Evolutionary conservation across 2,888 invertebrate species (phyloP).

Genomic region (Panzeria rudis): DNA sequence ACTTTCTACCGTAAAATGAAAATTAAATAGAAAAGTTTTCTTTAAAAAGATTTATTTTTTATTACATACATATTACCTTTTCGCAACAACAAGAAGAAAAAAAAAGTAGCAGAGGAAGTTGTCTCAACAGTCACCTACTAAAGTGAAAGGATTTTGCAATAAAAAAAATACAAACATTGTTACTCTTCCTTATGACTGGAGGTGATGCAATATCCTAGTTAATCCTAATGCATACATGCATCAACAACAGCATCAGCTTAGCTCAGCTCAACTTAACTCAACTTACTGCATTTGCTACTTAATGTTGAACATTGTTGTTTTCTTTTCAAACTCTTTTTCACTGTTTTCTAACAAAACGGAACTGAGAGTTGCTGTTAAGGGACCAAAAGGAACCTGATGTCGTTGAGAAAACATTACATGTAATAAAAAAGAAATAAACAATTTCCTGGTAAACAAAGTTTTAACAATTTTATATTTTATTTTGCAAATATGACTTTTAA

Average conservation of each 20-base stretch:
- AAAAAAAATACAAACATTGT: slow-evolving; percentile 36
- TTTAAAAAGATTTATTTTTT: background rate
- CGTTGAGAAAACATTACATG: slow-evolving; percentile 1
- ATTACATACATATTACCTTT: background rate
- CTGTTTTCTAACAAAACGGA: slow-evolving; percentile 23
- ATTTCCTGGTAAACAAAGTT: slow-evolving; percentile 64
- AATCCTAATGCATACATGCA: slow-evolving; percentile 50
- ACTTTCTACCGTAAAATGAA: slow-evolving; percentile 53
- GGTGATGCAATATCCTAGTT: slow-evolving; percentile 55
- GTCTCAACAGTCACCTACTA: slow-evolving; percentile 60
- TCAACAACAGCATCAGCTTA: slow-evolving; percentile 18
- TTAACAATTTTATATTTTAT: slow-evolving; percentile 11
- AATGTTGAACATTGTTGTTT: slow-evolving; percentile 19
- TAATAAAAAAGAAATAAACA: slow-evolving; percentile 39
- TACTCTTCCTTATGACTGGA: slow-evolving; percentile 36
- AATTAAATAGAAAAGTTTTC: slow-evolving; percentile 53
- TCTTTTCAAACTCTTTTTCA: background rate
- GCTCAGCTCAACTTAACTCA: slow-evolving; percentile 7
- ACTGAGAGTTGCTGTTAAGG: slow-evolving; percentile 43
- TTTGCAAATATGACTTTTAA: slow-evolving; percentile 12
- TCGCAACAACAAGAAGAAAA: background rate
- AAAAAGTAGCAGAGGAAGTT: background rate
- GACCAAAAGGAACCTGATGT: slow-evolving; percentile 10
- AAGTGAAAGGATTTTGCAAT: slow-evolving; percentile 63
- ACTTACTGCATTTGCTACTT: slow-evolving; percentile 28